Conservation (phyloP, 23 tunicate genomes). For the Ascidia mentula region DNA sequence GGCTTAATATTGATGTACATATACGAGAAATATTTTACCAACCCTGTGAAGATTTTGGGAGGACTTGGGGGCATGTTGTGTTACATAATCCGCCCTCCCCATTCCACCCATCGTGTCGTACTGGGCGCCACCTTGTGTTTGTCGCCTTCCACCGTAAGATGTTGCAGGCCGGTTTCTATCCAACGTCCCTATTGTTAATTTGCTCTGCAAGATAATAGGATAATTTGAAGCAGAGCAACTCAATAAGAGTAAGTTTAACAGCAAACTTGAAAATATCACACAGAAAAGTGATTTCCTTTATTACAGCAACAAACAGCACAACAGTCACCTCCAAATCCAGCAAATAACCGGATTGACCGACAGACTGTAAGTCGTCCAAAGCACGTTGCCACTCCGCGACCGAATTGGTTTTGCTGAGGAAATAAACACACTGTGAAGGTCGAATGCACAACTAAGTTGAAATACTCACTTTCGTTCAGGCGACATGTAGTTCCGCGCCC, state of each 20-base stretch:
- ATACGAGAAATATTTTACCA: too few species aligned
- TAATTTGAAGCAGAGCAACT: too few species aligned
- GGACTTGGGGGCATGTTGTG: not conserved
- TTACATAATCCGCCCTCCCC: not conserved
- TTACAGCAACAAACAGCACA: too few species aligned
- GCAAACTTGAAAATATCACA: too few species aligned
- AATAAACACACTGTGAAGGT: too few species aligned
- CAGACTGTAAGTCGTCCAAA: conserved; percentile 80
- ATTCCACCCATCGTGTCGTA: conserved; percentile 16
- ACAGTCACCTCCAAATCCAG: conserved; percentile 77
- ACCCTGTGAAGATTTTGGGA: conserved; percentile 13
- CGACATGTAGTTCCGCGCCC: conserved; percentile 44
- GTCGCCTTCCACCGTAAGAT: conserved; percentile 10
- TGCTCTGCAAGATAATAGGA: conserved; percentile 25
- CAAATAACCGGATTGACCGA: conserved; percentile 68
- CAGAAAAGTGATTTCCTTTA: too few species aligned
- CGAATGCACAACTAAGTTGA: too few species aligned
- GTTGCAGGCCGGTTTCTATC: not conserved
- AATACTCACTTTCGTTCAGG: conserved; percentile 44
- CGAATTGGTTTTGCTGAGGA: conserved; percentile 19
- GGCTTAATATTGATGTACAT: too few species aligned
- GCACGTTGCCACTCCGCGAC: conserved; percentile 84
- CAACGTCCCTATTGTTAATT: conserved; percentile 34
- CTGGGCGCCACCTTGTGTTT: conserved; percentile 16
- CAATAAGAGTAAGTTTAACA: too few species aligned